Evolutionary conservation across 2,888 invertebrate species (phyloP), one percentile per base, ranked within the genome.

Genomic region (Tuta absoluta): DNA sequence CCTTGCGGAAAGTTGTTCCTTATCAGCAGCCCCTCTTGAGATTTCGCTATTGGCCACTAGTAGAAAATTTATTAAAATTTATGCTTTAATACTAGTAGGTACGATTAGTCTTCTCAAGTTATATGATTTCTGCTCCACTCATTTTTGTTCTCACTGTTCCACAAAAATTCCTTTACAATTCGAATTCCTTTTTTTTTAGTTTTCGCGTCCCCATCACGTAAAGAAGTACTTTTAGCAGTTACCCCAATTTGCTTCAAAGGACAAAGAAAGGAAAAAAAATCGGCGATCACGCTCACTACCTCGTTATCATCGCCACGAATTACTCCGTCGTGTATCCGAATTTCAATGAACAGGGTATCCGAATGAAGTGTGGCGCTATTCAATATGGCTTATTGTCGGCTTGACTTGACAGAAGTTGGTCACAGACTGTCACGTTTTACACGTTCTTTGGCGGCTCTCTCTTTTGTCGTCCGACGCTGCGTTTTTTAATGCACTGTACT

Each of bases 151-250:
- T n/a, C n/a, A n/a, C n/a, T n/a, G n/a, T n/a, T n/a, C n/a, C n/a
- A n/a, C n/a, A n/a, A n/a, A n/a, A n/a, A n/a, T n/a, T n/a, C n/a
- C n/a, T 28, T 28, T 5, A 28, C 28, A 28, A 28, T 5, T 5
- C 28, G 5, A 28, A 28, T 28, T 28, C 2, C n/a, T n/a, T 28
- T 5, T 28, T 28, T 28, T 28, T 28, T 4, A 28, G 28, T 28
- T 28, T 28, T 28, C 5, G 28, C 2, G 28, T 68, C 62, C 58
- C 82, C 80, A 75, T n/a, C n/a, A n/a, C n/a, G n/a, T n/a, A n/a
- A n/a, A n/a, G n/a, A 82, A 78, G 81, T 76, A 76, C 70, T n/a
- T 17, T 56, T 56, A 53, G 33, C 56, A 73, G 72, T 74, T 73
- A 70, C 70, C 8, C 33, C 33, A n/a, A 28, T 33, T 24, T 19